Conservation (phyloP, 2,888 invertebrate genomes). For the Ennomos fuscantarius region DNA sequence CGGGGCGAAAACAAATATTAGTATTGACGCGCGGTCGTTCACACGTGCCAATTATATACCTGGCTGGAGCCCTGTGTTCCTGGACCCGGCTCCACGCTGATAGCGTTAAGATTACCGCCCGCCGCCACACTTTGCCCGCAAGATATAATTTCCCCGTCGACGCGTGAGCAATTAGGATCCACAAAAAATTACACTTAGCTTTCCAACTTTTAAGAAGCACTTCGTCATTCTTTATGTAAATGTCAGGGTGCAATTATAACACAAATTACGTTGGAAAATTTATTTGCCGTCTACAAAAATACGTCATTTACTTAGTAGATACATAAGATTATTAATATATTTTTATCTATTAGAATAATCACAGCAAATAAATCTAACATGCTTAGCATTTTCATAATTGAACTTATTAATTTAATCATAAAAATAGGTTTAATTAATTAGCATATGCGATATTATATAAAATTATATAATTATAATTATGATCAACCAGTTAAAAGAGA, state of each 20-base stretch:
- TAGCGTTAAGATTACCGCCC: conserved; percentile 68
- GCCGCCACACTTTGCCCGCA: conserved; percentile 50
- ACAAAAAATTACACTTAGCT: conserved; percentile 50
- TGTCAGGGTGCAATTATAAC: conserved; percentile 35
- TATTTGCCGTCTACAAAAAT: conserved; percentile 71
- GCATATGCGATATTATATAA: no score
- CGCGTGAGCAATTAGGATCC: conserved; percentile 56
- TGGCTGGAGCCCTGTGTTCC: conserved; percentile 19
- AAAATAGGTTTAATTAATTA: not conserved
- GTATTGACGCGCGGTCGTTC: conserved; percentile 67
- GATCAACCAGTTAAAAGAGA: no score
- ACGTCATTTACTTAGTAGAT: conserved; percentile 51
- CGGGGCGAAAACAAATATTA: conserved; percentile 80
- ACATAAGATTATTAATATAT: conserved; percentile 40
- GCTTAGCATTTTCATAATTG: conserved; percentile 28
- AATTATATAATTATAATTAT: no score
- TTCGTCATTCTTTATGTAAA: conserved; percentile 43
- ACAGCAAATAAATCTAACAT: conserved; percentile 50
- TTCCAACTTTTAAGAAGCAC: conserved; percentile 43
- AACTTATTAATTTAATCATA: conserved; percentile 13
- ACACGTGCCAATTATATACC: conserved; percentile 58
- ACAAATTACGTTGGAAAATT: conserved; percentile 51
- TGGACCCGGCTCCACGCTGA: conserved; percentile 47
- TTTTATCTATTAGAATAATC: conserved; percentile 45
- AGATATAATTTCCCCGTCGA: conserved; percentile 65